phyloP scores from a whole-genome alignment of 2,888 invertebrate genomes.

The Herminia tarsipennalis region DNA sequence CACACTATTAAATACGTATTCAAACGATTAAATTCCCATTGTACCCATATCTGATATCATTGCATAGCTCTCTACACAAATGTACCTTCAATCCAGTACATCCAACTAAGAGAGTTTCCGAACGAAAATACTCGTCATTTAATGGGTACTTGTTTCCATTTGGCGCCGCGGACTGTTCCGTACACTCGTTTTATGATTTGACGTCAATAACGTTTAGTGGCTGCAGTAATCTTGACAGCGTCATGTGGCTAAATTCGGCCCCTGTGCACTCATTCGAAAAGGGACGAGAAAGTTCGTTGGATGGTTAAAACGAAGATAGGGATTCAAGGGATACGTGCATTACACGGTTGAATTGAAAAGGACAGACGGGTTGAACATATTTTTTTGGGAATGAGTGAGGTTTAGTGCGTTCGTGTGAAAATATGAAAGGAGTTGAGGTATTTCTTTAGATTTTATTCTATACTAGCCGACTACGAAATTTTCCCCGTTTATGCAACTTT shows the following conservation, averaged over 20 bases:
- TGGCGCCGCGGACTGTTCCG: slow-evolving; percentile 21
- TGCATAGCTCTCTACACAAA: no score
- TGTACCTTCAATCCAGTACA: neutral
- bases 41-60: no score
- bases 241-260: slow-evolving; percentile 6
- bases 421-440: neutral
- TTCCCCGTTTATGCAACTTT: no score
- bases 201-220: slow-evolving; percentile 32
- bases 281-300: neutral
- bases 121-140: slow-evolving; percentile 16
- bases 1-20: no score
- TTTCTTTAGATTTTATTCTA: no score
- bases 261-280: slow-evolving; percentile 8
- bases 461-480: no score
- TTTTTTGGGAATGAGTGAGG: neutral
- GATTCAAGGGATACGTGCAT: neutral
- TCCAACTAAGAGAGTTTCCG: neutral
- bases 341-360: neutral
- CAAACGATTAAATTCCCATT: no score
- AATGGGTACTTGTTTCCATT: slow-evolving; percentile 27
- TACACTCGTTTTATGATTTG: slow-evolving; percentile 31
- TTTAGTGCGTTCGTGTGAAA: neutral
- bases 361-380: neutral
- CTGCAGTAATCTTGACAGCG: slow-evolving; percentile 7
- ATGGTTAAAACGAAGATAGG: neutral